These are phyloP conservation scores for Gobius niger DNA, from an alignment of 2,113 vertebrate species.

Conservation along the genomic window DNA sequence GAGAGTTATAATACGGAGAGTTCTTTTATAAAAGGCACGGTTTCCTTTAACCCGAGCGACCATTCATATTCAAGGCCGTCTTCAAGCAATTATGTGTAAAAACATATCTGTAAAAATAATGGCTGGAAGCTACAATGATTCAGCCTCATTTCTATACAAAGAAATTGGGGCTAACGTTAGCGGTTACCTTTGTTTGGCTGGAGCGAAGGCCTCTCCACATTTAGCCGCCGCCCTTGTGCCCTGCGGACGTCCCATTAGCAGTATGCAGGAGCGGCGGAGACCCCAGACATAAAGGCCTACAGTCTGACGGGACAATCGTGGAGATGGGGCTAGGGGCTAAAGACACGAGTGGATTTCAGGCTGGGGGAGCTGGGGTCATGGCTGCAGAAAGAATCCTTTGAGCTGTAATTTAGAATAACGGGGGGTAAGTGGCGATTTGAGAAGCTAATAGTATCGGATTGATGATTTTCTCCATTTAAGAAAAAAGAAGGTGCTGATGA, in stretches of 20 bases:
- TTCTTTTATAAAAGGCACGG: too few species aligned
- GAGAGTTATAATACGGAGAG: too few species aligned
- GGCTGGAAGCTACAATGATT: background rate
- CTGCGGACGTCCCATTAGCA: background rate
- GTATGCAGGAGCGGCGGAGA: background rate
- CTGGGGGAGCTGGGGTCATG: background rate
- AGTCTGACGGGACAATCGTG: background rate
- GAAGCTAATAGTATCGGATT: background rate
- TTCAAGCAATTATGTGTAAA: background rate
- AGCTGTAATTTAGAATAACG: background rate
- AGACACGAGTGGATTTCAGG: background rate
- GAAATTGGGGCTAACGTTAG: background rate
- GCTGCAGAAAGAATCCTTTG: background rate
- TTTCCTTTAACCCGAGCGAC: background rate
- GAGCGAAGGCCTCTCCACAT: background rate
- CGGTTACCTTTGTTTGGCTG: constrained; percentile 5
- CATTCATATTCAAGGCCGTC: background rate
- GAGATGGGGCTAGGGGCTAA: background rate
- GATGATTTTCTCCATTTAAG: too few species aligned
- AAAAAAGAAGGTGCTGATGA: too few species aligned
- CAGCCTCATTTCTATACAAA: background rate
- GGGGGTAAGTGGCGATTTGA: background rate
- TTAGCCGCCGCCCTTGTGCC: background rate
- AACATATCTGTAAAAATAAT: background rate
- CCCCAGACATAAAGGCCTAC: background rate